These are phyloP conservation scores for Poecilia wingei DNA, from an alignment of 2,797 vertebrate genomes.

Conservation along the genomic window DNA sequence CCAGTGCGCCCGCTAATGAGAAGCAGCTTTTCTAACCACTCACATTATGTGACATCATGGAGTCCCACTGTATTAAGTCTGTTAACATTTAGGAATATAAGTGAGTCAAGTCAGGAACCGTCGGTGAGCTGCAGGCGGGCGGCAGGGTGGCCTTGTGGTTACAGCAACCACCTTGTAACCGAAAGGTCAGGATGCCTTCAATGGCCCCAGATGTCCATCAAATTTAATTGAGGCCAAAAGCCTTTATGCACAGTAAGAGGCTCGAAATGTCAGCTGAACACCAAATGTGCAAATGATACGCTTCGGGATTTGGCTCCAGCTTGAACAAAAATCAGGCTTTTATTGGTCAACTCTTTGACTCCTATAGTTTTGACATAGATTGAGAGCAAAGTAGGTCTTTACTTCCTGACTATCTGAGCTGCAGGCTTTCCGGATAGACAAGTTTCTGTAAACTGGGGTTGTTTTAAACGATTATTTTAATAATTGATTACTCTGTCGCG, in stretches of 20 bases:
- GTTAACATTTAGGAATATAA: constrained; percentile 66
- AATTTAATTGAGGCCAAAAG: constrained; percentile 37
- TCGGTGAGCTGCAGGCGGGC: constrained; percentile 40
- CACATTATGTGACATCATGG: constrained; percentile 57
- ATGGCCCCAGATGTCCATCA: constrained; percentile 53
- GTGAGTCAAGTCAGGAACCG: constrained; percentile 46
- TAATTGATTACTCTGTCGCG: no score
- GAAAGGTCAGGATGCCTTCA: constrained; percentile 53
- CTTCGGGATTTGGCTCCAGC: not conserved
- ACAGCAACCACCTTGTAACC: constrained; percentile 61
- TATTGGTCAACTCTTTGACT: constrained; percentile 20
- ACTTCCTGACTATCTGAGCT: not conserved
- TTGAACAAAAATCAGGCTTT: constrained; percentile 14
- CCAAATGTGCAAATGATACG: constrained; percentile 43
- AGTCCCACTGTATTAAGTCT: constrained; percentile 62
- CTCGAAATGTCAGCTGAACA: constrained; percentile 31
- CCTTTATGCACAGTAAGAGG: constrained; percentile 25
- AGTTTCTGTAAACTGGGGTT: not conserved
- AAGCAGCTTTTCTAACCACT: constrained; percentile 57
- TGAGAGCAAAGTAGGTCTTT: not conserved
- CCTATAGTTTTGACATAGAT: constrained; percentile 7
- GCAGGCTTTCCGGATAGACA: not conserved
- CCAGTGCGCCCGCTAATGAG: constrained; percentile 58
- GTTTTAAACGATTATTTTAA: no score
- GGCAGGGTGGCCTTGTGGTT: constrained; percentile 60